These are phyloP conservation scores for Burhinus bistriatus DNA, from an alignment of 2,113 vertebrate genomes.

Conservation along the genomic window DNA sequence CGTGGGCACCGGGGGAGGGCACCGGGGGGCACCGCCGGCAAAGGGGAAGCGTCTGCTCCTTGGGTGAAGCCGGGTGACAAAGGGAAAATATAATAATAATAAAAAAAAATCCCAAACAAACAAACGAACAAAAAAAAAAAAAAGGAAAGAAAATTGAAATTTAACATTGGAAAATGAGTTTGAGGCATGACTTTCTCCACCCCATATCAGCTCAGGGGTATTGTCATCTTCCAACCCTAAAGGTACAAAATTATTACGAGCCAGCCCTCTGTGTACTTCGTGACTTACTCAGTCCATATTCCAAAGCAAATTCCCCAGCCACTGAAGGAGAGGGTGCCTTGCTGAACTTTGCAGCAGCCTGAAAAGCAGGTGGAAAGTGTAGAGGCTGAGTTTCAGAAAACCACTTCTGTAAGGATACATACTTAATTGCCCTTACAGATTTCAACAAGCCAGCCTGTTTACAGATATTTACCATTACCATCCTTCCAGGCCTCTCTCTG, in stretches of 20 bases:
- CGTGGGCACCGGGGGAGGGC: too few relatives aligned
- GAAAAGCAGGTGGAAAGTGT: background rate
- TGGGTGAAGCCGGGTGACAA: too few relatives aligned
- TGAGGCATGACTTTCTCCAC: background rate
- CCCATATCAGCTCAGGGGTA: accelerated
- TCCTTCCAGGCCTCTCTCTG: background rate
- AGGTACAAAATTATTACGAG: accelerated
- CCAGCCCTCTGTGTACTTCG: background rate
- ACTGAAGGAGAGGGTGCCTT: background rate
- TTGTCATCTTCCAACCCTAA: background rate
- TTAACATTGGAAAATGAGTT: background rate
- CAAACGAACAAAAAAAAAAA: background rate
- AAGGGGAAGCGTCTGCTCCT: accelerated
- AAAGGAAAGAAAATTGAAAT: too few relatives aligned
- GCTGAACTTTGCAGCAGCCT: background rate
- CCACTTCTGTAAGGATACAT: accelerated
- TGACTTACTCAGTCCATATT: background rate
- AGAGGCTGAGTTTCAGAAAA: background rate
- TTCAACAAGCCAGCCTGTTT: background rate
- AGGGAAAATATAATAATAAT: too few relatives aligned
- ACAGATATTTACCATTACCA: background rate
- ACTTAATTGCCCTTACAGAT: background rate
- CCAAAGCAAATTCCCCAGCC: background rate
- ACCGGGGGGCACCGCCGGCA: background rate
- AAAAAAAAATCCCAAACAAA: background rate